Evolutionary conservation across 2,888 invertebrate species (phyloP).

Genomic region (Drosophila mercatorum): DNA sequence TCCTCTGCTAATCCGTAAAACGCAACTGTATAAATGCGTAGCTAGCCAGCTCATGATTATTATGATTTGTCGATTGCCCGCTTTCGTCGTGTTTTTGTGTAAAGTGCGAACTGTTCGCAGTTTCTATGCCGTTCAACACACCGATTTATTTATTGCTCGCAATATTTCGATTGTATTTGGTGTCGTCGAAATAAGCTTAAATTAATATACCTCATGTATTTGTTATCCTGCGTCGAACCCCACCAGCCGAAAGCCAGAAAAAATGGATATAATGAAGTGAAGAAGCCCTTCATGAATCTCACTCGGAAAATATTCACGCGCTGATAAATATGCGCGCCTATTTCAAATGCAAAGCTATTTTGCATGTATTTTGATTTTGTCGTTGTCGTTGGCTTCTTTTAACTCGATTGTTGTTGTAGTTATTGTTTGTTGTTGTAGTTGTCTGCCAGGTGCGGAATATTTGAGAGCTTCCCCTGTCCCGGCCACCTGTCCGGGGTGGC

Average conservation of each 20-base stretch:
- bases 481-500: conserved; percentile 32
- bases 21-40: conserved; percentile 5
- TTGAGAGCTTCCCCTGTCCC: conserved; percentile 22
- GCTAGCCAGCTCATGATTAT: conserved; percentile 56
- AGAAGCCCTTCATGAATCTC: conserved; percentile 21
- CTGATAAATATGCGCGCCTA: conserved; percentile 31
- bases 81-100: conserved; percentile 3
- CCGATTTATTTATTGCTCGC: conserved; percentile 66
- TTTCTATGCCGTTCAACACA: not conserved
- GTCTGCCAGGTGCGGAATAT: conserved; percentile 37
- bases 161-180: conserved; percentile 37
- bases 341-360: conserved; percentile 28
- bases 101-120: conserved; percentile 4
- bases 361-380: conserved; percentile 67
- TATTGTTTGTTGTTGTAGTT: not conserved
- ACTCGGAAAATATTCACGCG: conserved; percentile 33
- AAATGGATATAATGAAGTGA: not conserved
- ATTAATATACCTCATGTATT: conserved; percentile 45
- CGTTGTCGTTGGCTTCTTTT: conserved; percentile 23
- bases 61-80: conserved; percentile 67
- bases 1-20: conserved; percentile 5
- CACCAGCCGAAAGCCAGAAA: not conserved
- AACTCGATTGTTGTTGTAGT: conserved; percentile 19
- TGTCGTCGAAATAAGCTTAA: conserved; percentile 48
- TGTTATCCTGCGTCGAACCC: conserved; percentile 39